phyloP scores from a whole-genome alignment of 2,888 invertebrate genomes.

The Andrena chrysosceles region DNA sequence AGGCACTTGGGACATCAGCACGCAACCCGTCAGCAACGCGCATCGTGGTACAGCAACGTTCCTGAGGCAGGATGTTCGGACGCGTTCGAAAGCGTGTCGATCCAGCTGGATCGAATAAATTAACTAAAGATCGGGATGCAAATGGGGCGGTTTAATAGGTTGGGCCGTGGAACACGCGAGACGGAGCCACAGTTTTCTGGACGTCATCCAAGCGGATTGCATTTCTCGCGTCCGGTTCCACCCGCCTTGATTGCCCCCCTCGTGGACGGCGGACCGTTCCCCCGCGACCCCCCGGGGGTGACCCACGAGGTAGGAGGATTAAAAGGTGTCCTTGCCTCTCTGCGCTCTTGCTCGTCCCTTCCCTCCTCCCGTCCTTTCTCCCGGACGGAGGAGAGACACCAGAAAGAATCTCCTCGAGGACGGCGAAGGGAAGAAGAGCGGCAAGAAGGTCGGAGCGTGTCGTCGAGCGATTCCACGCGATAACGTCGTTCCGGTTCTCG shows the following conservation, averaged over 20 bases:
- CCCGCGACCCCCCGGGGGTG: not conserved
- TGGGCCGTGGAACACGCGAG: slow-evolving; percentile 10
- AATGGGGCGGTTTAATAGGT: slow-evolving; percentile 21
- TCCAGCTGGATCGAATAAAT: slow-evolving; percentile 36
- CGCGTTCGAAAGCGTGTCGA: slow-evolving; percentile 36
- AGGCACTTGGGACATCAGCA: not conserved
- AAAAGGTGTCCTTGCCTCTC: slow-evolving; percentile 69
- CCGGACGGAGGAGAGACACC: not conserved
- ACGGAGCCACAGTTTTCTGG: slow-evolving; percentile 12
- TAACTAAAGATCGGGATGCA: slow-evolving; percentile 55
- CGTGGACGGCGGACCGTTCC: not conserved
- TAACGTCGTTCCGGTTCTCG: slow-evolving; percentile 75
- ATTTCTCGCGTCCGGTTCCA: slow-evolving; percentile 44
- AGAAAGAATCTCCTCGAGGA: slow-evolving; percentile 49
- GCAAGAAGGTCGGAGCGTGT: slow-evolving; percentile 70
- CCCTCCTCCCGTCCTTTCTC: not conserved
- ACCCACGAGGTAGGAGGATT: slow-evolving; percentile 48
- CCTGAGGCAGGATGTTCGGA: slow-evolving; percentile 12
- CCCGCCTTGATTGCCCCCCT: slow-evolving; percentile 40
- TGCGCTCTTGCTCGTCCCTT: slow-evolving; percentile 14
- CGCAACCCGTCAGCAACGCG: slow-evolving; percentile 37
- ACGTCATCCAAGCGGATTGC: slow-evolving; percentile 34
- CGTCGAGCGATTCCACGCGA: slow-evolving; percentile 71
- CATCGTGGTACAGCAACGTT: not conserved
- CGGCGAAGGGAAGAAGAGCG: slow-evolving; percentile 57